Conservation (phyloP, 2,113 vertebrate species). For the Crotalus viridis region DNA sequence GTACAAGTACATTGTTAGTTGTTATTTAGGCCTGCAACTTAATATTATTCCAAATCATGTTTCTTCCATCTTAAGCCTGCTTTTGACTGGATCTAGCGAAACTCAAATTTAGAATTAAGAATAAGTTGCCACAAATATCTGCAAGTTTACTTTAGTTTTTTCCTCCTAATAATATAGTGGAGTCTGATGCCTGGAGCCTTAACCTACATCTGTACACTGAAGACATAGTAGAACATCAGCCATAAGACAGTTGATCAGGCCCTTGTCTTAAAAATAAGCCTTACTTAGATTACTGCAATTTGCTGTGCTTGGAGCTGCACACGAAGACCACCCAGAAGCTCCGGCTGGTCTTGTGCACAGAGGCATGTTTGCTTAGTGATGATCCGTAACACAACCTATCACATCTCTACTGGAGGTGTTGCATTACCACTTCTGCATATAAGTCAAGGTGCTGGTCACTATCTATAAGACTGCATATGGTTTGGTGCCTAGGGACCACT, state of each 20-base stretch:
- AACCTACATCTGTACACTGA: neutral
- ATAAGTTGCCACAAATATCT: neutral
- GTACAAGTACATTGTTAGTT: neutral
- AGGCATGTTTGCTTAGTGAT: neutral
- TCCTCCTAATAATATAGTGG: neutral
- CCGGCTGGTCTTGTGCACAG: neutral
- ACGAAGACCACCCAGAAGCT: neutral
- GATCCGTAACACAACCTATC: neutral
- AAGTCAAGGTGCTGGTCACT: neutral
- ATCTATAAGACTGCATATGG: neutral
- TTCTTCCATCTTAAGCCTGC: neutral
- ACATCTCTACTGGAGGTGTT: neutral
- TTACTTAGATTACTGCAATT: neutral
- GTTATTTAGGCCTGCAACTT: neutral
- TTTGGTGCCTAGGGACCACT: neutral
- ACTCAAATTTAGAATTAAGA: neutral
- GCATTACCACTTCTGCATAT: neutral
- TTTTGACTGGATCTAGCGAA: neutral
- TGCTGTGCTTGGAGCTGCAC: neutral
- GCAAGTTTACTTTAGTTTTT: neutral
- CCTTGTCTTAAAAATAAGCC: neutral
- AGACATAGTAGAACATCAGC: neutral
- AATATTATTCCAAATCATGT: neutral
- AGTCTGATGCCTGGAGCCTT: neutral
- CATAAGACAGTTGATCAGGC: neutral